Percentiles rank a stretch among this genome's conserved stretches.
These are phyloP conservation scores for Caenorhabditis sp. DNA, from an alignment of 2,888 invertebrate species.

Conservation along the genomic window DNA sequence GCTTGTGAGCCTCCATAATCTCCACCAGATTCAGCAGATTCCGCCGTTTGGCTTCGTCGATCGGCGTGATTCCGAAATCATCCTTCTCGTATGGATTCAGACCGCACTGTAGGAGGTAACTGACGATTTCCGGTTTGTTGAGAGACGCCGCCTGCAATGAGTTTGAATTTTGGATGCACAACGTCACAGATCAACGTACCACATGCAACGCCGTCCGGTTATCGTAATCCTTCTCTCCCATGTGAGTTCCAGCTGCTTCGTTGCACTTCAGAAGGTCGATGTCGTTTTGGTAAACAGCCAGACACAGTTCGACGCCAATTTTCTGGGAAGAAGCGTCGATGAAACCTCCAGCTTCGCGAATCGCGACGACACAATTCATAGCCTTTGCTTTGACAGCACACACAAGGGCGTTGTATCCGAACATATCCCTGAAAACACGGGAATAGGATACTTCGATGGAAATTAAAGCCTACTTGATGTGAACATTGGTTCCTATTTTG, in stretches of 20 bases:
- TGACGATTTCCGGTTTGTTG: constrained; percentile 73
- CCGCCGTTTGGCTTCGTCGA: constrained; percentile 72
- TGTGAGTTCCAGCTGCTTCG: constrained; percentile 78
- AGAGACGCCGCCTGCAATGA: constrained; percentile 75
- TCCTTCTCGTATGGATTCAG: constrained; percentile 75
- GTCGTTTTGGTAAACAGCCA: constrained; percentile 84
- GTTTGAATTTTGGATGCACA: neutral
- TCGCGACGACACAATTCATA: constrained; percentile 75
- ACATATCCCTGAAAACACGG: constrained; percentile 78
- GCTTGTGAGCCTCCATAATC: constrained; percentile 32
- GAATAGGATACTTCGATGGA: neutral
- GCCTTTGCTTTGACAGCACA: constrained; percentile 85
- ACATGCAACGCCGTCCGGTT: constrained; percentile 81
- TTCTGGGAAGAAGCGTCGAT: constrained; percentile 74
- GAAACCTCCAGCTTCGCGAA: constrained; percentile 79
- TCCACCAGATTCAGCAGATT: constrained; percentile 39
- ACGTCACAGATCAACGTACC: constrained; percentile 64
- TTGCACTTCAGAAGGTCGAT: constrained; percentile 83
- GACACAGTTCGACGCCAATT: constrained; percentile 87
- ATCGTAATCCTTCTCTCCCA: constrained; percentile 80
- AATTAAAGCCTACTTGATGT: constrained; percentile 84
- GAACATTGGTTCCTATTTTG: constrained; percentile 90
- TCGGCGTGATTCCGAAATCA: constrained; percentile 77
- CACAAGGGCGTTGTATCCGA: constrained; percentile 86
- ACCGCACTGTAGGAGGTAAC: constrained; percentile 74